Evolutionary conservation across 2,113 vertebrate species (phyloP).

Genomic region (Grammomys surdaster): DNA sequence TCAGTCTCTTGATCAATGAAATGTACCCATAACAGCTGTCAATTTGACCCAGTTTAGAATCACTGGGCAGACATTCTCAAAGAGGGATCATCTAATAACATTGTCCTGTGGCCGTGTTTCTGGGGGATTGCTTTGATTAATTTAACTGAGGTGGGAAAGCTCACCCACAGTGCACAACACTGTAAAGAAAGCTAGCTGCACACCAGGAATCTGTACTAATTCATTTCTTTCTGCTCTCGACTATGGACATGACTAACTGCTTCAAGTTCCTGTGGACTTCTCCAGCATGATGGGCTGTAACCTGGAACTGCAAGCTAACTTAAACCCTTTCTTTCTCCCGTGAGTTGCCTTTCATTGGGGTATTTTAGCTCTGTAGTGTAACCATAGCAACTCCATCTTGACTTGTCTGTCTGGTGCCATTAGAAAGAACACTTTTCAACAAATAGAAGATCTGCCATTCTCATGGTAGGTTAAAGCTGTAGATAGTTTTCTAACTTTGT

Average conservation of each 20-base stretch:
- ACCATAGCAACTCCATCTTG: neutral
- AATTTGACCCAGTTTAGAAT: neutral
- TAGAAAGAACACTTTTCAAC: neutral
- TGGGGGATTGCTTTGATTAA: too few relatives aligned
- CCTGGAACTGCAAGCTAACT: neutral
- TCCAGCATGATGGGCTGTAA: neutral
- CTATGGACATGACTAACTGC: too few relatives aligned
- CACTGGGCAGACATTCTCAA: neutral
- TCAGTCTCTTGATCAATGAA: slow-evolving; percentile 4
- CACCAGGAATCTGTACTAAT: too few relatives aligned
- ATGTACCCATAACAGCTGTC: neutral
- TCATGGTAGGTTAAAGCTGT: neutral
- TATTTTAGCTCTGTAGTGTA: neutral
- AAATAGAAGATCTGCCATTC: neutral
- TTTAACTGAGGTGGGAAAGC: neutral
- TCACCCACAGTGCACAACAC: neutral
- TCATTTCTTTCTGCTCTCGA: neutral
- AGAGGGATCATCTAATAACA: neutral
- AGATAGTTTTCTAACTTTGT: neutral
- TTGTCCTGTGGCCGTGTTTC: neutral
- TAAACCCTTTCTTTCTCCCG: neutral
- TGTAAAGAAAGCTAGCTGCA: neutral
- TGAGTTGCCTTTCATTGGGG: neutral
- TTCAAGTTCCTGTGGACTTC: neutral
- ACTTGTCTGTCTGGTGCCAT: neutral